phyloP scores from a whole-genome alignment of 2,113 vertebrate species.

The Amblyopsis rosae region DNA sequence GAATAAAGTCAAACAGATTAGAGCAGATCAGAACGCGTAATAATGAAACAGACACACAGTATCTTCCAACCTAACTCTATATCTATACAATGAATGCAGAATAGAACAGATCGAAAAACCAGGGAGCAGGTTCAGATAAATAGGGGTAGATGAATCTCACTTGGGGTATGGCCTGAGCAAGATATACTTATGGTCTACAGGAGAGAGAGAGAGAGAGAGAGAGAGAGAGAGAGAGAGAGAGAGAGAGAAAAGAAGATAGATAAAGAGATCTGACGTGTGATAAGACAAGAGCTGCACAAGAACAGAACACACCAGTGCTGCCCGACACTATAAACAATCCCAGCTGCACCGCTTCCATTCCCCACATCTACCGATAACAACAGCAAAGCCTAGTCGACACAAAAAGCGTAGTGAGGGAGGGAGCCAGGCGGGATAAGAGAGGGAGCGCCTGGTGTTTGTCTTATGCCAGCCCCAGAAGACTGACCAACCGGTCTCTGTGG shows the following conservation, averaged over 20 bases:
- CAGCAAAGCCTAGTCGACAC: conserved; percentile 1
- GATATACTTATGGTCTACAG: not conserved
- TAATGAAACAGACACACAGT: too few relatives aligned
- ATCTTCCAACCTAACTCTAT: too few relatives aligned
- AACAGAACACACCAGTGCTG: conserved; percentile 25
- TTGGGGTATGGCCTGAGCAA: too few relatives aligned
- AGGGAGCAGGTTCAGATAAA: too few relatives aligned
- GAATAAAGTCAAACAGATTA: too few relatives aligned
- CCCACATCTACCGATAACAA: conserved; percentile 59
- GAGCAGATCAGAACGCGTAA: too few relatives aligned
- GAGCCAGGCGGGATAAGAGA: not conserved
- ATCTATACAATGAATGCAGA: too few relatives aligned
- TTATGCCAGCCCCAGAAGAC: conserved; percentile 6
- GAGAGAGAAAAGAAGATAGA: not conserved
- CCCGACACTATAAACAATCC: conserved; percentile 65
- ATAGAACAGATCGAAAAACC: too few relatives aligned
- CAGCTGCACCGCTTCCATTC: conserved; percentile 60
- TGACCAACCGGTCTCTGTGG: not conserved
- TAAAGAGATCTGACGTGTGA: conserved; percentile 58
- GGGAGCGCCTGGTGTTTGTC: conserved; percentile 25
- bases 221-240: not conserved
- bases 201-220: not conserved
- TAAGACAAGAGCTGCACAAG: conserved; percentile 49
- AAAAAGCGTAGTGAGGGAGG: conserved; percentile 13
- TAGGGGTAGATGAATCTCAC: too few relatives aligned